These are phyloP conservation scores for Polyommatus iphigenia DNA, from an alignment of 2,888 invertebrate genomes.

Conservation along the genomic window DNA sequence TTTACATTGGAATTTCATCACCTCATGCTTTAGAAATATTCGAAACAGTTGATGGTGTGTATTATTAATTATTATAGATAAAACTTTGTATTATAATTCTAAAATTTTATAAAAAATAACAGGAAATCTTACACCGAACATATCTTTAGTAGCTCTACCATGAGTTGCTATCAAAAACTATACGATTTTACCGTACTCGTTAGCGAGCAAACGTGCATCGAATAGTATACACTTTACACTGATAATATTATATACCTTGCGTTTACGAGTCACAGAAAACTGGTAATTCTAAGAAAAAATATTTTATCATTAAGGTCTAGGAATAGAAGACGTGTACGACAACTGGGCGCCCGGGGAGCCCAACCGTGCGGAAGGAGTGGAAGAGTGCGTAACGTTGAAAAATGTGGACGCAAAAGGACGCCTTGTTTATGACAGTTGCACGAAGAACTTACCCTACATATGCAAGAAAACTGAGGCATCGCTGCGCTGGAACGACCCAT, in stretches of 20 bases:
- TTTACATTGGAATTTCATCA: slow-evolving; percentile 56
- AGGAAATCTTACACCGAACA: too few relatives aligned
- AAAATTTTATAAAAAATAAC: neutral
- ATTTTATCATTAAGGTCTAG: too few relatives aligned
- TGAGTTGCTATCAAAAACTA: too few relatives aligned
- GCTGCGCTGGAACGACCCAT: slow-evolving; percentile 58
- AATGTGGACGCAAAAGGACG: slow-evolving; percentile 49
- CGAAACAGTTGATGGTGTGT: slow-evolving; percentile 53
- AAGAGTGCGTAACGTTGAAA: neutral
- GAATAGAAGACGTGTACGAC: slow-evolving; percentile 24
- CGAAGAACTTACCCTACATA: slow-evolving; percentile 51
- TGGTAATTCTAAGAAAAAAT: too few relatives aligned
- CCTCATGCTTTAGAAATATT: slow-evolving; percentile 52
- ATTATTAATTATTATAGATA: neutral
- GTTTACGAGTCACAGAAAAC: too few relatives aligned
- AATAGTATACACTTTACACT: too few relatives aligned
- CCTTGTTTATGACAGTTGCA: slow-evolving; percentile 55
- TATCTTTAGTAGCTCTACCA: too few relatives aligned
- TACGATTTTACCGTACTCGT: too few relatives aligned
- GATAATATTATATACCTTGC: too few relatives aligned
- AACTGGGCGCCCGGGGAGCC: slow-evolving; percentile 27
- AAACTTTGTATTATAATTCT: neutral
- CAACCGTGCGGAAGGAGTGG: neutral
- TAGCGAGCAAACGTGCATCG: too few relatives aligned
- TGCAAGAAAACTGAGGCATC: slow-evolving; percentile 58